Conservation (phyloP, 2,113 vertebrate species). For the Poeciliopsis prolifica region DNA sequence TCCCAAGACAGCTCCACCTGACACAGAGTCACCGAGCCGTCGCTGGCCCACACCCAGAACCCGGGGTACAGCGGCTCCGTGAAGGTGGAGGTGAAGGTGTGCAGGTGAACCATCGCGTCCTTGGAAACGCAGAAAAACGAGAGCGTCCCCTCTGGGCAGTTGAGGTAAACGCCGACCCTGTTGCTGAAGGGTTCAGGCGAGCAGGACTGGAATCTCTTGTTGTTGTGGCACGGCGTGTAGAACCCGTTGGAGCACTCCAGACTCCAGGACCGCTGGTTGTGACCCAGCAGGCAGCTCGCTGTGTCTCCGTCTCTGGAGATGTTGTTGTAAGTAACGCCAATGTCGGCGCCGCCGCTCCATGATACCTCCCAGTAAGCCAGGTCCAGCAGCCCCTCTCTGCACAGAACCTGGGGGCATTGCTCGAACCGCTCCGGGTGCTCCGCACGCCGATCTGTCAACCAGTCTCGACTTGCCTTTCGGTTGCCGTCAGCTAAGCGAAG, state of each 20-base stretch:
- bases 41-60: constrained; percentile 65
- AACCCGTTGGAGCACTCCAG: constrained; percentile 60
- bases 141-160: constrained; percentile 43
- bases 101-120: constrained; percentile 58
- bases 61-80: constrained; percentile 59
- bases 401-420: constrained; percentile 64
- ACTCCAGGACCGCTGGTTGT: constrained; percentile 58
- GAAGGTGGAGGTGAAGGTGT: constrained; percentile 64
- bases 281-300: constrained; percentile 56
- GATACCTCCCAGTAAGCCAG: constrained; percentile 66
- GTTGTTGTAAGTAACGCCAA: constrained; percentile 63
- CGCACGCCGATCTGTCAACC: background rate
- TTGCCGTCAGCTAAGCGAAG: constrained; percentile 44
- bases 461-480: constrained; percentile 49
- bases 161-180: constrained; percentile 57
- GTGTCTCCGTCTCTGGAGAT: constrained; percentile 34
- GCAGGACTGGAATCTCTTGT: constrained; percentile 38
- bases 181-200: constrained; percentile 33
- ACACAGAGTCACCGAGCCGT: constrained; percentile 42
- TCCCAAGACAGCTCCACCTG: constrained; percentile 66
- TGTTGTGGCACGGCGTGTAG: constrained; percentile 52
- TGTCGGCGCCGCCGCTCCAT: constrained; percentile 56
- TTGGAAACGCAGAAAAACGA: constrained; percentile 64
- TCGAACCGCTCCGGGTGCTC: constrained; percentile 50
- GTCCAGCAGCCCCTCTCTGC: constrained; percentile 69